Conservation (phyloP, 2,113 vertebrate species). For the Dryoscopus gambensis region DNA sequence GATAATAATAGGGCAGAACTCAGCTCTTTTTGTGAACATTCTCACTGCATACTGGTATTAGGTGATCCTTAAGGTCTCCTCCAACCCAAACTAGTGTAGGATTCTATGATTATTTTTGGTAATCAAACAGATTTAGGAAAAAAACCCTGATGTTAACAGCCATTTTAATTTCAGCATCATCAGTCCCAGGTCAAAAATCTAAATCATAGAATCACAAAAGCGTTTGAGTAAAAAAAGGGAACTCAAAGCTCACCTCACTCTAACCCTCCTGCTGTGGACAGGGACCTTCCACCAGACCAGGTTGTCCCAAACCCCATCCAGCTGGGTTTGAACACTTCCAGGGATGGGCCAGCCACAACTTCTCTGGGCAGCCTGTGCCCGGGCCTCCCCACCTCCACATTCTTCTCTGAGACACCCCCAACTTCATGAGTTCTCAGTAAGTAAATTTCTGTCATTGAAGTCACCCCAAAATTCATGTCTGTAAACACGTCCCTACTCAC, state of each 20-base stretch:
- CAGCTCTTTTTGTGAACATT: neutral
- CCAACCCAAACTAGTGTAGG: neutral
- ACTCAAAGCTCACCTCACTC: neutral
- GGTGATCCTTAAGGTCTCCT: neutral
- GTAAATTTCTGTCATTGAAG: neutral
- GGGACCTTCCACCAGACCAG: neutral
- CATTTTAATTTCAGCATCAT: neutral
- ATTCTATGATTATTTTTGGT: neutral
- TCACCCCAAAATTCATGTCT: neutral
- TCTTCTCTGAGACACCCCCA: neutral
- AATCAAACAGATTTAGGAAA: neutral
- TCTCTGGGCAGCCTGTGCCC: neutral
- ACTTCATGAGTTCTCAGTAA: fast-evolving
- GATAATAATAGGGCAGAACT: neutral
- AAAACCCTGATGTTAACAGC: neutral
- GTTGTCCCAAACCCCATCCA: neutral
- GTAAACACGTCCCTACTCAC: neutral
- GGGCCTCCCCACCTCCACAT: neutral
- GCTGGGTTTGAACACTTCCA: neutral
- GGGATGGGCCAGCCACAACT: neutral
- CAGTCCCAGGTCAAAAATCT: neutral
- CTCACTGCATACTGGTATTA: neutral
- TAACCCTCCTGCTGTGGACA: neutral
- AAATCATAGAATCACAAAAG: neutral
- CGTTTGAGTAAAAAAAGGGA: neutral